Conservation (phyloP, 2,888 invertebrate species). For the Copidosoma aretas region DNA sequence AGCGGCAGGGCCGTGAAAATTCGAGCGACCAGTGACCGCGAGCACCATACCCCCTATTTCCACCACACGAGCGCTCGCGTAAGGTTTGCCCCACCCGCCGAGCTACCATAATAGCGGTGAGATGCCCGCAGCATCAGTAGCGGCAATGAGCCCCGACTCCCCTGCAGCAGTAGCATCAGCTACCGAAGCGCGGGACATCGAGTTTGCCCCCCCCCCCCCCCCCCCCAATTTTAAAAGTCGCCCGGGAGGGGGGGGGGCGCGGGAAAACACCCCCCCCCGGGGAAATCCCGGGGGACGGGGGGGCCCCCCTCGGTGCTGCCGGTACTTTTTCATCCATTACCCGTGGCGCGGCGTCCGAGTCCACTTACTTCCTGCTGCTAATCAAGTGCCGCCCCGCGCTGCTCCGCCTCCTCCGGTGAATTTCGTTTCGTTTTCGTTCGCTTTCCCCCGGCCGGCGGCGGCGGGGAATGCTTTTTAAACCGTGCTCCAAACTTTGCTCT, state of each 20-base stretch:
- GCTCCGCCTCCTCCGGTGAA: constrained; percentile 1
- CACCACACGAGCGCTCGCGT: too few relatives aligned
- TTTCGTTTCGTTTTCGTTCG: background rate
- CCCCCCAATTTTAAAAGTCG: constrained; percentile 41
- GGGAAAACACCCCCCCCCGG: constrained; percentile 23
- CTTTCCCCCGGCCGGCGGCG: background rate
- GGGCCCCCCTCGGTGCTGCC: constrained; percentile 13
- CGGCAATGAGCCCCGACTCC: background rate
- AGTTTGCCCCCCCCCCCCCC: constrained; percentile 11
- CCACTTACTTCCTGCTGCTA: constrained; percentile 33
- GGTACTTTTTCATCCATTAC: constrained; percentile 38
- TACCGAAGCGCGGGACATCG: constrained; percentile 25
- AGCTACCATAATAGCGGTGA: too few relatives aligned
- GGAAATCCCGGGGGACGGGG: background rate
- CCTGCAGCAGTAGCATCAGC: background rate
- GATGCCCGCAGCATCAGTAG: too few relatives aligned
- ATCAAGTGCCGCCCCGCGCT: constrained; percentile 28
- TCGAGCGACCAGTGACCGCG: constrained; percentile 38
- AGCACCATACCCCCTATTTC: too few relatives aligned
- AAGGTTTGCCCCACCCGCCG: too few relatives aligned
- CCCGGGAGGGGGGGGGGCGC: background rate
- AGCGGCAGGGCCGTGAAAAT: constrained; percentile 31
- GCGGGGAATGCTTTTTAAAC: background rate
- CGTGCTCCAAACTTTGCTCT: background rate
- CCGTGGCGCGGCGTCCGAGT: constrained; percentile 26